Conservation (phyloP, 2,113 vertebrate genomes). For the Pelecanoides urinatrix region DNA sequence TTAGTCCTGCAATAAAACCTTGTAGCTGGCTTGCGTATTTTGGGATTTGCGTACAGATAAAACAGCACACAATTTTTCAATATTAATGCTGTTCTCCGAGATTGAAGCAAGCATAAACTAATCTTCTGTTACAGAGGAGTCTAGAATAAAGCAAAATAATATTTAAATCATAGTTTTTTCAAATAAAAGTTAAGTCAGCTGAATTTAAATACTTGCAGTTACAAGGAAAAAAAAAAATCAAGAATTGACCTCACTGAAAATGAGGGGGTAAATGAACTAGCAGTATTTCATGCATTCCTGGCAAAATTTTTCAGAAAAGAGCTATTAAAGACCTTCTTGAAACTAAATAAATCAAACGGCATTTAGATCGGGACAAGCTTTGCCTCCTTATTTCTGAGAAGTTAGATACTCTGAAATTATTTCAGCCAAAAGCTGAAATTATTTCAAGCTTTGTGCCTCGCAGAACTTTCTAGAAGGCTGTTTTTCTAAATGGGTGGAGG, state of each 20-base stretch:
- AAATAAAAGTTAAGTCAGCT: not conserved
- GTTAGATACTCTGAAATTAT: rapidly evolving
- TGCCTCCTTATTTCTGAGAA: not conserved
- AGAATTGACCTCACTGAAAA: not conserved
- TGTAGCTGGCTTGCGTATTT: not conserved
- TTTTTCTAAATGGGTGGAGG: not conserved
- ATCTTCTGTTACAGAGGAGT: not conserved
- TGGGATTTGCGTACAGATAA: not conserved
- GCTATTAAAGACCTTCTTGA: not conserved
- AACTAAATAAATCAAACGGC: not conserved
- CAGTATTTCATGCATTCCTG: not conserved
- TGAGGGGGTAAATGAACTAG: not conserved
- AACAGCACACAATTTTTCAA: rapidly evolving
- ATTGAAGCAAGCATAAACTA: not conserved
- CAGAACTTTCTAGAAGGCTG: constrained; percentile 49
- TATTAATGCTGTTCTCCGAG: not conserved
- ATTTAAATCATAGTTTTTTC: not conserved
- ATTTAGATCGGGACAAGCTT: not conserved
- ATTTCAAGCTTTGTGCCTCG: not conserved
- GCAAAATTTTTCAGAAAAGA: not conserved
- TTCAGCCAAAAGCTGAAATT: not conserved
- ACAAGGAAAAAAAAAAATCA: not conserved
- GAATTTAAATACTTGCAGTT: not conserved
- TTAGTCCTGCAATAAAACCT: not conserved
- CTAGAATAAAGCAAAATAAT: not conserved